Evolutionary conservation across 2,888 invertebrate genomes (phyloP).

Genomic region (Spodoptera exigua): DNA sequence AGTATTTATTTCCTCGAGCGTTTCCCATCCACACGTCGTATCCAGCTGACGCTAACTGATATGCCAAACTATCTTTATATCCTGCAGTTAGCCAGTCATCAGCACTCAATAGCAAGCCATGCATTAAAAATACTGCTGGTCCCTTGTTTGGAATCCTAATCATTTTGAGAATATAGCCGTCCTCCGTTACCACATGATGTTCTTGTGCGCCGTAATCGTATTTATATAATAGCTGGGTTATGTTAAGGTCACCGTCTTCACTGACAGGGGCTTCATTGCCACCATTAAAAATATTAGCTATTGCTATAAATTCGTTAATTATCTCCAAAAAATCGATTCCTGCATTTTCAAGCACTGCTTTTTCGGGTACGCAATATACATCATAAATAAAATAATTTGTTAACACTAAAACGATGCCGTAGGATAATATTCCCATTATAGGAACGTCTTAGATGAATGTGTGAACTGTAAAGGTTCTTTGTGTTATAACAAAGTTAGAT

Average conservation of each 20-base stretch:
- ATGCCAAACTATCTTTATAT: slow-evolving; percentile 87
- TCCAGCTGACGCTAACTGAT: slow-evolving; percentile 88
- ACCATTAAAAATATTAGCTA: slow-evolving; percentile 20
- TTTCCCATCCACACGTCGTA: slow-evolving; percentile 94
- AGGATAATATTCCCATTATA: slow-evolving; percentile 23
- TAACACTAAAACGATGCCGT: slow-evolving; percentile 7
- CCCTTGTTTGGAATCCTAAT: slow-evolving; percentile 47
- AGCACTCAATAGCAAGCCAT: slow-evolving; percentile 92
- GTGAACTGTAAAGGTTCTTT: background rate
- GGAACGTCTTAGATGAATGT: background rate
- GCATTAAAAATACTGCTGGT: slow-evolving; percentile 90
- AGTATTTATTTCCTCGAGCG: slow-evolving; percentile 92
- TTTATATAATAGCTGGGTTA: slow-evolving; percentile 40
- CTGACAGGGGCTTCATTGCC: slow-evolving; percentile 19
- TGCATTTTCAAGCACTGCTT: slow-evolving; percentile 11
- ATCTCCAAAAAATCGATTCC: slow-evolving; percentile 18
- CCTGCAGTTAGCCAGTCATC: slow-evolving; percentile 92
- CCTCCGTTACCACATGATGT: slow-evolving; percentile 50
- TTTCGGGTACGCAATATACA: slow-evolving; percentile 8
- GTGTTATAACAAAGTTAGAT: background rate
- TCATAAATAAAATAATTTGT: slow-evolving; percentile 6
- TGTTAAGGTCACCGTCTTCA: slow-evolving; percentile 41
- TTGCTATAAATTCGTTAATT: slow-evolving; percentile 24
- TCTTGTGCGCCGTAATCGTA: slow-evolving; percentile 39
- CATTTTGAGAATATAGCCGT: slow-evolving; percentile 57